Percentiles rank a stretch among this genome's conserved stretches.
These are phyloP conservation scores for Chromobotia macracanthus DNA, from an alignment of 2,797 vertebrate genomes.

Conservation along the genomic window DNA sequence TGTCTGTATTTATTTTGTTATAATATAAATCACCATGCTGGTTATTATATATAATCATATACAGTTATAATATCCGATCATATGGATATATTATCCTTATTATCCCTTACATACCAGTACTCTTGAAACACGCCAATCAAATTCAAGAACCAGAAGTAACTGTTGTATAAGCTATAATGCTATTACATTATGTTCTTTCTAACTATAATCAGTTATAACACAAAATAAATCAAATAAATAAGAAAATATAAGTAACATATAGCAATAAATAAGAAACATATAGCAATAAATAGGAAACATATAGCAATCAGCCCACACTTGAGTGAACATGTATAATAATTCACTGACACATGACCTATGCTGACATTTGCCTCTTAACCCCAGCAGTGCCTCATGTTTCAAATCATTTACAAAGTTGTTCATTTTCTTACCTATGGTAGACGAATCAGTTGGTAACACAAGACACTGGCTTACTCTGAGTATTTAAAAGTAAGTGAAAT, in stretches of 20 bases:
- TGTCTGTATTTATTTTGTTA: too few species aligned
- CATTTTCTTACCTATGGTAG: background rate
- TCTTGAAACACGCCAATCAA: too few species aligned
- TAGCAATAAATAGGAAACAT: background rate
- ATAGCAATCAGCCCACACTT: background rate
- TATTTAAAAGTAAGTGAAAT: background rate
- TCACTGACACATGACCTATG: background rate
- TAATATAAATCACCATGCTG: too few species aligned
- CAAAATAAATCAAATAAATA: background rate
- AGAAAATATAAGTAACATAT: too few species aligned
- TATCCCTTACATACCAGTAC: too few species aligned
- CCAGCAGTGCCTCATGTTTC: background rate
- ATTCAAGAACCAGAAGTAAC: too few species aligned
- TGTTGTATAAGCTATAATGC: background rate
- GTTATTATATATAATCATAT: too few species aligned
- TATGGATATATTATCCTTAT: too few species aligned
- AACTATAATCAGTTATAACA: background rate
- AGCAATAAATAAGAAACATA: background rate
- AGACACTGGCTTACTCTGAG: background rate
- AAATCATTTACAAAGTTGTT: background rate
- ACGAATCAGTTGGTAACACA: background rate
- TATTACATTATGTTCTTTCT: background rate
- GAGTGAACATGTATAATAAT: background rate
- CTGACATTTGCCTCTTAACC: background rate
- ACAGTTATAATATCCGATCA: too few species aligned